phyloP scores from a whole-genome alignment of 2,888 invertebrate species.

The Pyralis farinalis region DNA sequence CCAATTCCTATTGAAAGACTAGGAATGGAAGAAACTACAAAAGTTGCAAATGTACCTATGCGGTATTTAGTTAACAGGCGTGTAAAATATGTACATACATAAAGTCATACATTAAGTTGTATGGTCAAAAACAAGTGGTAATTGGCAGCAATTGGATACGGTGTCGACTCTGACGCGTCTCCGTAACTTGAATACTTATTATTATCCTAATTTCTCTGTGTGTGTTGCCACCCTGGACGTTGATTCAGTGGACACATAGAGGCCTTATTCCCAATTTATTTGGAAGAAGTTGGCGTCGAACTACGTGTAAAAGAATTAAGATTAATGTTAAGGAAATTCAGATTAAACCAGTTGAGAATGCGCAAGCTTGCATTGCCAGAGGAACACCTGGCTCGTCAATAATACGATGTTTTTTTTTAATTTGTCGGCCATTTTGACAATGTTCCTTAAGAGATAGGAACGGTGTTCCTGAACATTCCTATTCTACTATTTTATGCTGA shows the following conservation, averaged over 20 bases:
- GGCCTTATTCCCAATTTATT: too few relatives aligned
- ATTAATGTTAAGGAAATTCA: too few relatives aligned
- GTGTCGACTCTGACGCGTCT: constrained; percentile 28
- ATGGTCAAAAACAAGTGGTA: constrained; percentile 55
- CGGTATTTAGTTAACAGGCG: constrained; percentile 38
- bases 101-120: constrained; percentile 18
- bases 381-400: too few relatives aligned
- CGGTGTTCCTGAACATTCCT: too few relatives aligned
- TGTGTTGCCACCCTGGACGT: constrained; percentile 9
- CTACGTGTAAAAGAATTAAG: too few relatives aligned
- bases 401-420: too few relatives aligned
- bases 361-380: too few relatives aligned
- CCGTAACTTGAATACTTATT: constrained; percentile 15
- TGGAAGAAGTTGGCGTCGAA: too few relatives aligned
- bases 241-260: not conserved
- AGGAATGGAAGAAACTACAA: constrained; percentile 25
- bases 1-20: constrained; percentile 20
- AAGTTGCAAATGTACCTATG: constrained; percentile 32
- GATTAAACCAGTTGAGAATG: too few relatives aligned
- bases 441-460: too few relatives aligned
- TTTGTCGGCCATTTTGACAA: too few relatives aligned
- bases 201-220: constrained; percentile 2
- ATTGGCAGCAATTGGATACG: constrained; percentile 57
- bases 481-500: too few relatives aligned
- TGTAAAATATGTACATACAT: constrained; percentile 59